Evolutionary conservation across 2,113 vertebrate genomes (phyloP).

Genomic region (pig (Sus scrofa)): T2T-Sscrofa CM000812.6:23636501-23637000

Average conservation of each 20-base stretch:
- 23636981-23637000: neutral
- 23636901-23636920: neutral
- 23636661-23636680: neutral
- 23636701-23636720: neutral
- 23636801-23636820: too few relatives aligned
- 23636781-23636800: too few relatives aligned
- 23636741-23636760: too few relatives aligned
- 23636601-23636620: neutral
- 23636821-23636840: too few relatives aligned
- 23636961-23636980: neutral
- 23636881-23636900: neutral
- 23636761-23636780: too few relatives aligned
- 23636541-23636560: neutral
- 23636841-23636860: too few relatives aligned
- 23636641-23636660: neutral
- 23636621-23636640: neutral
- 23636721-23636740: neutral
- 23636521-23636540: neutral
- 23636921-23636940: neutral
- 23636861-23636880: too few relatives aligned
- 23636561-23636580: neutral
- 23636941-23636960: conserved; percentile 4
- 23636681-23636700: neutral
- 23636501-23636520: neutral
- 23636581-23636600: neutral